These are phyloP conservation scores for Halocynthia aurantium DNA, from an alignment of 23 tunicate genomes.

Conservation along the genomic window DNA sequence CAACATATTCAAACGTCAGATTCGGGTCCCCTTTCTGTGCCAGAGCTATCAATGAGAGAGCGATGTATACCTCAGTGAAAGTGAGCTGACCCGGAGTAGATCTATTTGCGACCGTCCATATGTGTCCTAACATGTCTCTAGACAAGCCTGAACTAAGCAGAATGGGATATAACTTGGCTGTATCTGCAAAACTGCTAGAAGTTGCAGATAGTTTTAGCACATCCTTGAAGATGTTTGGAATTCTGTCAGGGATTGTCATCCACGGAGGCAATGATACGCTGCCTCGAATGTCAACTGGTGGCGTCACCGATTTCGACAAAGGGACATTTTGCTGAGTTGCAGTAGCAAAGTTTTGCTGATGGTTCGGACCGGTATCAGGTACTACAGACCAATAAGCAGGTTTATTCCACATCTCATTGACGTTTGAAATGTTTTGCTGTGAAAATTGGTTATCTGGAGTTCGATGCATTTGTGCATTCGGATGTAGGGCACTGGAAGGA, in stretches of 20 bases:
- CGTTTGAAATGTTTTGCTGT: neutral
- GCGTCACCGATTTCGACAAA: too few species aligned
- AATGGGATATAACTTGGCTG: slow-evolving; percentile 49
- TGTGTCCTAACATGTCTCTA: slow-evolving; percentile 55
- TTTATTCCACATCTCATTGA: too few species aligned
- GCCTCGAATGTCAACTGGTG: neutral
- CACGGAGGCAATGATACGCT: neutral
- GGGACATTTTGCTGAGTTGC: too few species aligned
- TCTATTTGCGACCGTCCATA: slow-evolving; percentile 61
- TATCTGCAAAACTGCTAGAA: slow-evolving; percentile 59
- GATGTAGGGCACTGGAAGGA: too few species aligned
- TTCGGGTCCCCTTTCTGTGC: slow-evolving; percentile 42
- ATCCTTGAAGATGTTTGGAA: slow-evolving; percentile 11
- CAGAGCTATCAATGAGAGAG: slow-evolving; percentile 67
- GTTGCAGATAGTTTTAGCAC: slow-evolving; percentile 46
- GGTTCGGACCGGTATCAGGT: too few species aligned
- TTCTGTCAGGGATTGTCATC: slow-evolving; percentile 16
- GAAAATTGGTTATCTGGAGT: too few species aligned
- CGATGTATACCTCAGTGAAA: slow-evolving; percentile 46
- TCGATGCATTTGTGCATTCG: too few species aligned
- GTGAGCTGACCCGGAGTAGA: slow-evolving; percentile 63
- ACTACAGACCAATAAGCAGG: too few species aligned
- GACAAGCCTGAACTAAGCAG: slow-evolving; percentile 50
- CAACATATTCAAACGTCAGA: slow-evolving; percentile 19
- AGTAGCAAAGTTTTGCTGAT: too few species aligned